These are phyloP conservation scores for Syngnathoides biaculeatus DNA, from an alignment of 2,113 vertebrate species.

Conservation along the genomic window DNA sequence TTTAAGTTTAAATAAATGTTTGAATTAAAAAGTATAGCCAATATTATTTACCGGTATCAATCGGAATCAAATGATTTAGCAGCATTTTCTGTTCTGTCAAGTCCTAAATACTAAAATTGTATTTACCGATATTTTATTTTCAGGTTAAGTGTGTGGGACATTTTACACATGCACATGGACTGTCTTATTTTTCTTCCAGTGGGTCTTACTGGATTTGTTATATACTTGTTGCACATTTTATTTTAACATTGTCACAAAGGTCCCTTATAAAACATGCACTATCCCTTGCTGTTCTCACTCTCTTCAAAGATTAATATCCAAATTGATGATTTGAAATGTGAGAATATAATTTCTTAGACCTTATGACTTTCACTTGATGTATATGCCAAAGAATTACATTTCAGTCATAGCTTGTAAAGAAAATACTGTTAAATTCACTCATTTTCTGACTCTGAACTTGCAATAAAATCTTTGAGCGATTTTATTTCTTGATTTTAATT, in stretches of 20 bases:
- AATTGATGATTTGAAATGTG: not conserved
- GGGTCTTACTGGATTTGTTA: conserved; percentile 27
- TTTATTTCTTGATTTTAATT: not conserved
- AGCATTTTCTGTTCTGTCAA: not conserved
- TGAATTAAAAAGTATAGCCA: conserved; percentile 9
- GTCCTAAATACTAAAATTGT: not conserved
- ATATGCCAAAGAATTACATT: conserved; percentile 31
- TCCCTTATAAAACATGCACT: not conserved
- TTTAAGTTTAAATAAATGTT: not conserved
- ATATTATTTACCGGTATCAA: conserved; percentile 14
- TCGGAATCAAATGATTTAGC: too few relatives aligned
- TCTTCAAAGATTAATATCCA: conserved; percentile 8
- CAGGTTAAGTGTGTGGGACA: not conserved
- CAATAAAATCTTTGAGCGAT: conserved; percentile 50
- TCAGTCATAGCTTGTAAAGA: conserved; percentile 47
- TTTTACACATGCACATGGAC: conserved; percentile 26
- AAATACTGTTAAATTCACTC: conserved; percentile 38
- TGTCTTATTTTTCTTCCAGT: conserved; percentile 22
- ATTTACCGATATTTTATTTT: not conserved
- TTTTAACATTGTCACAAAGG: conserved; percentile 6
- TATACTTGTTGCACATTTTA: conserved; percentile 13
- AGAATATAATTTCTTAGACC: not conserved
- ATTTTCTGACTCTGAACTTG: conserved; percentile 32
- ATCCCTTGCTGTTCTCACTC: not conserved
- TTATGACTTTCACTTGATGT: conserved; percentile 37